phyloP scores from a whole-genome alignment of 2,797 vertebrate species.

The Clarias platycephalus region DNA sequence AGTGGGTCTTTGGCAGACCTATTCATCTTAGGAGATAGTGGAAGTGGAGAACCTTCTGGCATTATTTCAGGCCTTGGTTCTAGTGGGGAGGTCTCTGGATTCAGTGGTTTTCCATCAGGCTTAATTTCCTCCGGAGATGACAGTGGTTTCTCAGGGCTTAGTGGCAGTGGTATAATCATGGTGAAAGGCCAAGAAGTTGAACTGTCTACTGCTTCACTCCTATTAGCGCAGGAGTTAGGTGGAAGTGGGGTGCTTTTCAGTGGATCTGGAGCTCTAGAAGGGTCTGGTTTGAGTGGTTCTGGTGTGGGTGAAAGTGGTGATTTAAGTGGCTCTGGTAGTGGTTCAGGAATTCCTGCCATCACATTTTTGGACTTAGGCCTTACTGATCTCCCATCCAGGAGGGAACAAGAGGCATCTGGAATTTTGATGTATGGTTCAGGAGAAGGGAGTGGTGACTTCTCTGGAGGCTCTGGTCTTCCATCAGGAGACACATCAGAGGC shows the following conservation, averaged over 20 bases:
- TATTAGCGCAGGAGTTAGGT: conserved; percentile 61
- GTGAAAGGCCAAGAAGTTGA: conserved; percentile 62
- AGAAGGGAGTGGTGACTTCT: conserved; percentile 71
- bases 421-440: conserved; percentile 75
- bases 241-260: conserved; percentile 67
- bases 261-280: conserved; percentile 55
- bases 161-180: conserved; percentile 66
- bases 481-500: conserved; percentile 70
- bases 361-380: conserved; percentile 69
- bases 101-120: conserved; percentile 72
- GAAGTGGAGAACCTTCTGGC: conserved; percentile 62
- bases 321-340: conserved; percentile 64
- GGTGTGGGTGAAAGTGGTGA: conserved; percentile 19
- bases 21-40: conserved; percentile 59
- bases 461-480: conserved; percentile 67
- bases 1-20: conserved; percentile 57
- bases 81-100: conserved; percentile 73
- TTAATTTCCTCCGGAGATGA: conserved; percentile 62
- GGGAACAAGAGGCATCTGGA: conserved; percentile 81
- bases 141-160: conserved; percentile 64
- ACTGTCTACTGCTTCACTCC: conserved; percentile 34
- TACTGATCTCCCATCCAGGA: conserved; percentile 68
- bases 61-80: conserved; percentile 61
- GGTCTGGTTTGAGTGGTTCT: conserved; percentile 52
- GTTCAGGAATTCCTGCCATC: conserved; percentile 67